phyloP scores from a whole-genome alignment of 2,113 vertebrate genomes.

The Microcebus ravelobensis region DNA sequence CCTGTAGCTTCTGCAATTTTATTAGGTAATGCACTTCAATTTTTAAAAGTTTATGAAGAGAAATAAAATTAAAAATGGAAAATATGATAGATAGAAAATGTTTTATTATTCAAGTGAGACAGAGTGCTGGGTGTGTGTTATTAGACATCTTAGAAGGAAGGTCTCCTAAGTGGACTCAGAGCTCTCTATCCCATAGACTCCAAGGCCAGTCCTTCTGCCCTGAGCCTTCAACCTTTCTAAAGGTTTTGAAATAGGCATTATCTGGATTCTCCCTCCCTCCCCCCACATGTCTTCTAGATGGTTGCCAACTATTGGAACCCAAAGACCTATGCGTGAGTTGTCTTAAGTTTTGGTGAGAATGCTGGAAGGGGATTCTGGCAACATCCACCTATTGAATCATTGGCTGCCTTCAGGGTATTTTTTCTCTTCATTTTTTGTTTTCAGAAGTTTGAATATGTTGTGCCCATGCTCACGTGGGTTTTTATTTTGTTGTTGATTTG shows the following conservation, averaged over 20 bases:
- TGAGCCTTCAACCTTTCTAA: neutral
- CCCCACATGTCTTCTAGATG: neutral
- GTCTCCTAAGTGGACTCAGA: neutral
- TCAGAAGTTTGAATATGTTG: neutral
- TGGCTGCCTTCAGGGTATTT: neutral
- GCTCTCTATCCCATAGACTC: neutral
- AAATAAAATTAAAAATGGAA: neutral
- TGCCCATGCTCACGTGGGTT: fast-evolving
- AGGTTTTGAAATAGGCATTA: neutral
- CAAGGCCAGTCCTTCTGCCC: neutral
- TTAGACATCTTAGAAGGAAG: neutral
- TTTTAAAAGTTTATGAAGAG: neutral
- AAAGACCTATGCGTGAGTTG: neutral
- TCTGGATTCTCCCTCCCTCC: neutral
- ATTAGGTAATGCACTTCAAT: neutral
- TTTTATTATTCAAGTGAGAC: neutral
- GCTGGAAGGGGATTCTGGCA: neutral
- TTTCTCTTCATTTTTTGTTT: neutral
- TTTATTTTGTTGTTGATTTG: neutral
- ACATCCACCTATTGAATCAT: neutral
- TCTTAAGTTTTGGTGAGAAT: no score
- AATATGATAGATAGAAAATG: neutral
- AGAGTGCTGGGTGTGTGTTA: neutral
- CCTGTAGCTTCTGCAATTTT: neutral
- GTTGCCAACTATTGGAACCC: neutral